Percentiles rank a stretch among this genome's conserved stretches.
Conservation (phyloP, 2,888 invertebrate species). For the Micropterix aruncella region DNA sequence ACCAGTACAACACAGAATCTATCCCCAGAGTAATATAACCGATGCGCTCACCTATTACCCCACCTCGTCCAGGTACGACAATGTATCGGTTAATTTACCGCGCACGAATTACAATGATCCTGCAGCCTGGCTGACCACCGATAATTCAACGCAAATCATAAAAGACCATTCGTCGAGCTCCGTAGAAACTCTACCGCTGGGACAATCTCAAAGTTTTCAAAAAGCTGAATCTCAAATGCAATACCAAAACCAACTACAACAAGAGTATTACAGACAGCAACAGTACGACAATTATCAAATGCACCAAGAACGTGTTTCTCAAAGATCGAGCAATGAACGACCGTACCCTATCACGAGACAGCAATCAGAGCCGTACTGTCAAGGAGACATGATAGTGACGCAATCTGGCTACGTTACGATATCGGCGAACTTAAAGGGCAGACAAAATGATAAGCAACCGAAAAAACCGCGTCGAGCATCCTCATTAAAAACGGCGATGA, state of each 20-base stretch:
- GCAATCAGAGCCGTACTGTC: neutral
- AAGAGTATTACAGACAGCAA: constrained; percentile 38
- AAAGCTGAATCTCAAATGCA: constrained; percentile 36
- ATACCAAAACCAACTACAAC: constrained; percentile 38
- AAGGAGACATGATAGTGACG: constrained; percentile 44
- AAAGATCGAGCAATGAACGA: constrained; percentile 19
- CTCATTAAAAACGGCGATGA: constrained; percentile 67
- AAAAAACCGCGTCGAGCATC: constrained; percentile 61
- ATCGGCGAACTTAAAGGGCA: constrained; percentile 46
- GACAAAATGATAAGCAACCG: constrained; percentile 35
- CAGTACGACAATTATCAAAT: constrained; percentile 28
- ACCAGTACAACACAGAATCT: constrained; percentile 47
- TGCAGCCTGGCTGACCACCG: constrained; percentile 42
- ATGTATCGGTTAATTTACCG: constrained; percentile 35
- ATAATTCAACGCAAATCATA: constrained; percentile 36
- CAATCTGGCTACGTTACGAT: constrained; percentile 69
- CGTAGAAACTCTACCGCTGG: constrained; percentile 35
- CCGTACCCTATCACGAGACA: neutral
- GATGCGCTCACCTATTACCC: constrained; percentile 76
- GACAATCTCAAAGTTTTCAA: constrained; percentile 41
- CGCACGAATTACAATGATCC: constrained; percentile 41
- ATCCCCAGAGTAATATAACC: constrained; percentile 58
- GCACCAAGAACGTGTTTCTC: constrained; percentile 5
- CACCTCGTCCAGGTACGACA: constrained; percentile 47
- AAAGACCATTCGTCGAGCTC: constrained; percentile 45